phyloP scores from a whole-genome alignment of 2,113 vertebrate genomes.

The Lasiurus borealis region DNA sequence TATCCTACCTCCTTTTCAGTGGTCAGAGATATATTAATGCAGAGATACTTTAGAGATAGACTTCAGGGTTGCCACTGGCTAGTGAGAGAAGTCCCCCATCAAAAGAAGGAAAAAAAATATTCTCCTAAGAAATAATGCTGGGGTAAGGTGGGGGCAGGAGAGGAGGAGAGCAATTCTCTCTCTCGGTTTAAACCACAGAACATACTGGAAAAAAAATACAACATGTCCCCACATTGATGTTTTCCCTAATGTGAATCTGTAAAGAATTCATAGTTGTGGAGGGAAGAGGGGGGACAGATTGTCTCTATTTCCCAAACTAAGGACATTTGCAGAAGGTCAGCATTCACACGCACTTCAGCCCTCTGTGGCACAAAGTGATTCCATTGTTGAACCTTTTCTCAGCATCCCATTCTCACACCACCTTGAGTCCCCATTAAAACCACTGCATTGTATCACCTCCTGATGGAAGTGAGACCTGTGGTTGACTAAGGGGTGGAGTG shows the following conservation, averaged over 20 bases:
- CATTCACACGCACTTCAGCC: not conserved
- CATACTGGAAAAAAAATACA: constrained; percentile 43
- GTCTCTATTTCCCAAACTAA: not conserved
- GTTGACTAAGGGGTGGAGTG: not conserved
- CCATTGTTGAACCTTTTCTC: not conserved
- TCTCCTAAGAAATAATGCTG: constrained; percentile 82
- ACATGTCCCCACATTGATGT: not conserved
- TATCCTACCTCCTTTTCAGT: constrained; percentile 78
- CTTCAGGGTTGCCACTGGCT: constrained; percentile 87
- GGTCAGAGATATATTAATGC: constrained; percentile 86
- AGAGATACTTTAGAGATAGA: too few species aligned
- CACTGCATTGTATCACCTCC: not conserved
- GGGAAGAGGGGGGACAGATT: not conserved
- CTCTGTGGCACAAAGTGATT: not conserved
- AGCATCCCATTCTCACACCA: not conserved
- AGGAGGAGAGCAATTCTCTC: not conserved
- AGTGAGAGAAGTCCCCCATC: constrained; percentile 86
- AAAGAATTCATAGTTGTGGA: not conserved
- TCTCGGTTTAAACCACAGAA: not conserved
- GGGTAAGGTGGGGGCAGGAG: not conserved
- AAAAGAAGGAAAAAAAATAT: constrained; percentile 82
- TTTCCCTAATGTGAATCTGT: not conserved
- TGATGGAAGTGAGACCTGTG: not conserved
- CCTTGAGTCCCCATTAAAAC: not conserved
- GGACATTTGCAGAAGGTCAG: not conserved